A percentile compares a stretch with the other conserved stretches of the same genome.
These are phyloP conservation scores for Blennius ocellaris DNA, from an alignment of 2,113 vertebrate genomes.

Conservation along the genomic window DNA sequence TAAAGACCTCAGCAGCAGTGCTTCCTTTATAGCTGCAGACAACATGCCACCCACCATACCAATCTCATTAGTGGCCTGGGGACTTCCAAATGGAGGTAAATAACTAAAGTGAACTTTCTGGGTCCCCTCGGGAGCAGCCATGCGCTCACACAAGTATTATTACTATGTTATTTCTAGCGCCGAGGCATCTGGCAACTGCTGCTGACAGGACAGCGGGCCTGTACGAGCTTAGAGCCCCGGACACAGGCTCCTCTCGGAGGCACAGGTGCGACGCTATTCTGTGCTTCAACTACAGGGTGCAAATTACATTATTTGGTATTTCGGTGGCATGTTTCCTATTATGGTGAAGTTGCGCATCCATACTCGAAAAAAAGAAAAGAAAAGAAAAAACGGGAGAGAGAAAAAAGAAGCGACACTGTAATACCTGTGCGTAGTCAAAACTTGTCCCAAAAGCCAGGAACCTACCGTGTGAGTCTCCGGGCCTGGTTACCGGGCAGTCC, in stretches of 20 bases:
- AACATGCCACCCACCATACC: constrained; percentile 21
- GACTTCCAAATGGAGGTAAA: constrained; percentile 53
- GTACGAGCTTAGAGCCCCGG: constrained; percentile 7
- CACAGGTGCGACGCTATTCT: constrained; percentile 32
- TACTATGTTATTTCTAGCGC: constrained; percentile 75
- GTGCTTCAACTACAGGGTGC: no score
- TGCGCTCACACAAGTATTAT: constrained; percentile 53
- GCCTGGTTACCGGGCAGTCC: not conserved
- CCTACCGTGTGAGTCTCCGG: constrained; percentile 57
- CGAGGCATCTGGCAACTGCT: constrained; percentile 77
- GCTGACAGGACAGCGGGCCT: constrained; percentile 46
- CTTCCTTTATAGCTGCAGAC: constrained; percentile 28
- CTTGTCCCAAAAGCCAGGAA: not conserved
- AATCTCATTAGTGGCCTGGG: constrained; percentile 39
- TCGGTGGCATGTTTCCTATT: constrained; percentile 32
- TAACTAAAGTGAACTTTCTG: constrained; percentile 54
- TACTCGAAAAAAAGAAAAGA: not conserved
- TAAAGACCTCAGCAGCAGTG: not conserved
- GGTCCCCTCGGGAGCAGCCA: constrained; percentile 34
- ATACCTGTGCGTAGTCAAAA: not conserved
- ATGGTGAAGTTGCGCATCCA: constrained; percentile 26
- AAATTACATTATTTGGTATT: not conserved
- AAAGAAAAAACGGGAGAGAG: no score
- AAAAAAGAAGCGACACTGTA: not conserved
- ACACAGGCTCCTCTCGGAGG: constrained; percentile 12